These are phyloP conservation scores for Phataginus tetradactyla DNA, from an alignment of 2,797 vertebrate species.

Conservation along the genomic window DNA sequence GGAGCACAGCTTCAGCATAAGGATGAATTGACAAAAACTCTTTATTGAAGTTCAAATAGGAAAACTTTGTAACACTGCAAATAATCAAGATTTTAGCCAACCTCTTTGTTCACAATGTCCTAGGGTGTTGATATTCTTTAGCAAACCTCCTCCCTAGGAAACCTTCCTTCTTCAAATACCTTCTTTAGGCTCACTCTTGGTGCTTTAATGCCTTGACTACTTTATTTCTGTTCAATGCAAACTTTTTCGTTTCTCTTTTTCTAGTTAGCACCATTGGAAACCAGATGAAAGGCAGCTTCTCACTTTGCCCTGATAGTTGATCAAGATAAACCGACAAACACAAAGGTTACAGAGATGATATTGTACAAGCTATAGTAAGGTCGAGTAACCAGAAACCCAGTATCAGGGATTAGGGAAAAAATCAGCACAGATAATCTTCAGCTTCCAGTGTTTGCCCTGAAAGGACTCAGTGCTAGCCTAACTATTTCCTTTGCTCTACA, in stretches of 20 bases:
- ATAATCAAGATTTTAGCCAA: constrained; percentile 63
- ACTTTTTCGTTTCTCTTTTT: constrained; percentile 71
- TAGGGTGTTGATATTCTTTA: constrained; percentile 48
- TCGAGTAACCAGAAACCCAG: constrained; percentile 62
- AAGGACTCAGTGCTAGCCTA: constrained; percentile 55
- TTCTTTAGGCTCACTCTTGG: constrained; percentile 54
- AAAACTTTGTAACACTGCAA: constrained; percentile 69
- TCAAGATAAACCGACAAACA: constrained; percentile 70
- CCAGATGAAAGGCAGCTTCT: constrained; percentile 75
- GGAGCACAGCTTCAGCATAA: constrained; percentile 37
- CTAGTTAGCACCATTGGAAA: constrained; percentile 74
- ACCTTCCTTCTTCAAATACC: constrained; percentile 67
- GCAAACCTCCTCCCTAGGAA: constrained; percentile 66
- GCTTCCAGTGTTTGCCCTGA: constrained; percentile 50
- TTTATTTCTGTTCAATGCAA: constrained; percentile 71
- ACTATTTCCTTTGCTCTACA: constrained; percentile 67
- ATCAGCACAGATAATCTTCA: constrained; percentile 75
- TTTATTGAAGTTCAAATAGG: constrained; percentile 72
- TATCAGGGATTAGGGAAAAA: constrained; percentile 65
- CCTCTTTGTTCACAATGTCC: constrained; percentile 56
- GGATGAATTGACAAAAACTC: constrained; percentile 68
- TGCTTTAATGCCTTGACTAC: constrained; percentile 55
- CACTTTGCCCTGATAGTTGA: constrained; percentile 72
- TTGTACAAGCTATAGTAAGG: constrained; percentile 66
- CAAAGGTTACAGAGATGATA: constrained; percentile 77